A percentile compares a stretch with the other conserved stretches of the same genome.
Evolutionary conservation across 2,797 vertebrate genomes (phyloP).

Genomic region (Muscicapa comitata): DNA sequence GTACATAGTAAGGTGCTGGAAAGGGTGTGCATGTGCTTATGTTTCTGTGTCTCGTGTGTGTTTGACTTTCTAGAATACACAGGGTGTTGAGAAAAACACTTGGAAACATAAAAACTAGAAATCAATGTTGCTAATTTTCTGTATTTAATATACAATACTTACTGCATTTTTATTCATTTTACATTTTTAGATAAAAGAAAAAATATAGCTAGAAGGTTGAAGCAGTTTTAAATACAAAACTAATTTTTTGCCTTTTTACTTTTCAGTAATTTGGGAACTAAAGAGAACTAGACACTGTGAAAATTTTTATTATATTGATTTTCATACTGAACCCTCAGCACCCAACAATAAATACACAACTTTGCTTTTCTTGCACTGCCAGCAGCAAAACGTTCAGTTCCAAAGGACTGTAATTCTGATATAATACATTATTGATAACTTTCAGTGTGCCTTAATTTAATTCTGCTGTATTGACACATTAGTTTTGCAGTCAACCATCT

Average conservation of each 20-base stretch:
- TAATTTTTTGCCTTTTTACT: slow-evolving; percentile 43
- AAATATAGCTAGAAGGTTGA: slow-evolving; percentile 36
- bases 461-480: background rate
- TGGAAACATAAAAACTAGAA: slow-evolving; percentile 20
- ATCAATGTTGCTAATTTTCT: slow-evolving; percentile 32
- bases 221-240: slow-evolving; percentile 68
- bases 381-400: slow-evolving; percentile 76
- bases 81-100: background rate
- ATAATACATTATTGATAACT: slow-evolving; percentile 55
- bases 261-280: slow-evolving; percentile 59
- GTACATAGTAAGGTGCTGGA: background rate
- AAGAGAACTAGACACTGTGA: slow-evolving; percentile 57
- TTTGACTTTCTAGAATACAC: background rate
- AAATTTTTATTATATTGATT: slow-evolving; percentile 64
- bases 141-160: slow-evolving; percentile 59
- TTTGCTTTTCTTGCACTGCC: slow-evolving; percentile 75
- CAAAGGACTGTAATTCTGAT: slow-evolving; percentile 65
- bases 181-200: slow-evolving; percentile 57
- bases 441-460: slow-evolving; percentile 60
- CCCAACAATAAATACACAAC: slow-evolving; percentile 74
- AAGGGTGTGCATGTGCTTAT: background rate
- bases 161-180: slow-evolving; percentile 57
- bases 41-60: background rate
- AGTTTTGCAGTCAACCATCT: slow-evolving; percentile 18
- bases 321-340: slow-evolving; percentile 61